These are phyloP conservation scores for Orchesellides sinensis DNA, from an alignment of 2,888 invertebrate genomes.

Conservation along the genomic window DNA sequence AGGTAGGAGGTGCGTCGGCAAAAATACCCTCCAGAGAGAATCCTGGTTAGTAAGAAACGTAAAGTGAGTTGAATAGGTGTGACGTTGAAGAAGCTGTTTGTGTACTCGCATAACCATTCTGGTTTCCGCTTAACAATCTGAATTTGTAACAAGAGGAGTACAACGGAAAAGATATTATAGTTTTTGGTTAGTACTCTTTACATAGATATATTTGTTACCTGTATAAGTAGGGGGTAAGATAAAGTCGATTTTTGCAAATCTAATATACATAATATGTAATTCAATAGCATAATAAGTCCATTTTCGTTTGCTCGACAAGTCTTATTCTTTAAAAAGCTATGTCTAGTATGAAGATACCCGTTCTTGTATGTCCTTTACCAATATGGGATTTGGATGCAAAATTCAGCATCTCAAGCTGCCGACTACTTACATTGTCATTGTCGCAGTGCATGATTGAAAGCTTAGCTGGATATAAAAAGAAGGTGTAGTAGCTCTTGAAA, in stretches of 20 bases:
- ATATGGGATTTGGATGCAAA: too few relatives aligned
- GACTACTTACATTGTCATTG: too few relatives aligned
- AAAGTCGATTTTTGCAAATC: too few relatives aligned
- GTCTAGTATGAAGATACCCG: neutral
- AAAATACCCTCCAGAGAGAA: constrained; percentile 18
- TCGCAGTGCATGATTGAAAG: too few relatives aligned
- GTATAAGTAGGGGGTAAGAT: neutral
- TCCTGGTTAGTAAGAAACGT: neutral
- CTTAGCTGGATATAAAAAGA: too few relatives aligned
- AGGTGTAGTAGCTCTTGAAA: too few relatives aligned
- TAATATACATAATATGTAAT: constrained; percentile 5
- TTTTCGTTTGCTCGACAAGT: neutral
- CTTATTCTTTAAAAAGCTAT: neutral
- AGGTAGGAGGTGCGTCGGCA: constrained; percentile 2
- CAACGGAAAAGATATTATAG: too few relatives aligned
- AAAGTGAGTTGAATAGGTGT: constrained; percentile 31
- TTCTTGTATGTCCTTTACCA: too few relatives aligned
- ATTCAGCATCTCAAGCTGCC: too few relatives aligned
- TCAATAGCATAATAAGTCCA: constrained; percentile 18
- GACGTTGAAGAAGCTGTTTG: constrained; percentile 28
- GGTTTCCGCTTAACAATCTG: constrained; percentile 26
- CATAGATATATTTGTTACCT: too few relatives aligned
- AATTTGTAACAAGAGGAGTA: too few relatives aligned
- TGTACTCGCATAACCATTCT: neutral
- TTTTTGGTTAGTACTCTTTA: too few relatives aligned